A percentile compares a stretch with the other conserved stretches of the same genome.
These are phyloP conservation scores for Alloplasta piceator DNA, from an alignment of 2,888 invertebrate species.

Conservation along the genomic window DNA sequence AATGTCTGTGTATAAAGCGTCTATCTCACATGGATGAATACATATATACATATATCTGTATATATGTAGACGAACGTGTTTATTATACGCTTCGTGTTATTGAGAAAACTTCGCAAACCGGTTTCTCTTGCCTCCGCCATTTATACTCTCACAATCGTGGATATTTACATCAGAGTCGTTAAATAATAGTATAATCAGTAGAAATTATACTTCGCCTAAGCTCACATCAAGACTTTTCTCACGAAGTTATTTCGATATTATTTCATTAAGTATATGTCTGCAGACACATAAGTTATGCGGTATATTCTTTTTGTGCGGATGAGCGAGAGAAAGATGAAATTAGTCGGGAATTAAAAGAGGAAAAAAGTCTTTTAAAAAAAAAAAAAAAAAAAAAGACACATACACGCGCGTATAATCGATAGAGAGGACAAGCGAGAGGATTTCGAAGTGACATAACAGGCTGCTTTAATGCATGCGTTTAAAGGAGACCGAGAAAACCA, in stretches of 20 bases:
- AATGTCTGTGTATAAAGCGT: constrained; percentile 7
- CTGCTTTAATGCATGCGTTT: constrained; percentile 77
- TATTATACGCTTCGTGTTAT: constrained; percentile 9
- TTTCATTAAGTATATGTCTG: constrained; percentile 2
- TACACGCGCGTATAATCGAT: constrained; percentile 2
- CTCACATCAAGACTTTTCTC: constrained; percentile 36
- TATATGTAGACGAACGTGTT: neutral
- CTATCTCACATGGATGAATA: neutral
- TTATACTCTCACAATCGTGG: constrained; percentile 17
- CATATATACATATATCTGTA: constrained; percentile 19
- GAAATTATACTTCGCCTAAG: constrained; percentile 34
- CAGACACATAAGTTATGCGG: neutral
- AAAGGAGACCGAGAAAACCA: constrained; percentile 75
- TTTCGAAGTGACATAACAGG: constrained; percentile 75
- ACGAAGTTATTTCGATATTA: constrained; percentile 37
- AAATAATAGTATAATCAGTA: constrained; percentile 57
- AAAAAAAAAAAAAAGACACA: neutral
- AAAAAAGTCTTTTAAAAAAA: constrained; percentile 3
- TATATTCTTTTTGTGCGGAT: neutral
- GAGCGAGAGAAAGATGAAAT: constrained; percentile 14
- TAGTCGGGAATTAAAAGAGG: neutral
- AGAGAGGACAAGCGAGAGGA: constrained; percentile 42
- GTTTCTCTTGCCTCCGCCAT: constrained; percentile 38
- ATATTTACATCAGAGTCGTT: constrained; percentile 56
- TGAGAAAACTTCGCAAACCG: constrained; percentile 53